Evolutionary conservation across 2,888 invertebrate genomes (phyloP), one percentile per base, ranked within the genome.

Genomic region (Syrista parreyssii): DNA sequence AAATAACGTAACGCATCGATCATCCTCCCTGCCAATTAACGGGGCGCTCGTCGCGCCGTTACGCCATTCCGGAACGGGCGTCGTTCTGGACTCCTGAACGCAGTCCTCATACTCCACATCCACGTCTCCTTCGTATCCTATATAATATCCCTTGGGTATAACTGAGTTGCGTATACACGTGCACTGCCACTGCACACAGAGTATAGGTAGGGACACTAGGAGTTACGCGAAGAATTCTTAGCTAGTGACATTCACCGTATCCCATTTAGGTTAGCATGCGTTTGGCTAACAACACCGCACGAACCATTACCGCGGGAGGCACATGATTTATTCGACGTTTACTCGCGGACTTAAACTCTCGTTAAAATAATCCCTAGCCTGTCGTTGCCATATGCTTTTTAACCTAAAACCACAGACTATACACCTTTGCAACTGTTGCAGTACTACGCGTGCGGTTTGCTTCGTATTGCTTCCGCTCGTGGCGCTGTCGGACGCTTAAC

Each of bases 251-350:
- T 23, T 55, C 9, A 9, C 23, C 55, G 55, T 55, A 55, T 55
- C 23, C 23, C 55, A 23, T 55, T 55, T 55, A 55, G 55, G 55
- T 55, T 55, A 55, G 55, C 55, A 23, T 23, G 55, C 23, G 55
- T 23, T 55, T 9, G 23, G 23, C 55, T 55, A 55, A 23, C 40
- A 73, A 33, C 33, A 34, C 35, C 74, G n/a, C 34, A 35, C 33
- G 74, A 30, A 74, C 80, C 80, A 78, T 80, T 79, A 75, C 78
- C 77, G 79, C 77, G 78, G 79, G 87, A 86, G 55, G 23, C 55
- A 55, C 23, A 91, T 91, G 90, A 91, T 91, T 90, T 90, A 91
- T 90, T 89, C 87, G 90, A 89, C 89, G 86, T 89, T 90, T 89
- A 87, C 89, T 88, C 88, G 87, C 86, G 86, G 89, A 88, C 89